Evolutionary conservation across 2,113 vertebrate species (phyloP).

Genomic region (Strix aluco): DNA sequence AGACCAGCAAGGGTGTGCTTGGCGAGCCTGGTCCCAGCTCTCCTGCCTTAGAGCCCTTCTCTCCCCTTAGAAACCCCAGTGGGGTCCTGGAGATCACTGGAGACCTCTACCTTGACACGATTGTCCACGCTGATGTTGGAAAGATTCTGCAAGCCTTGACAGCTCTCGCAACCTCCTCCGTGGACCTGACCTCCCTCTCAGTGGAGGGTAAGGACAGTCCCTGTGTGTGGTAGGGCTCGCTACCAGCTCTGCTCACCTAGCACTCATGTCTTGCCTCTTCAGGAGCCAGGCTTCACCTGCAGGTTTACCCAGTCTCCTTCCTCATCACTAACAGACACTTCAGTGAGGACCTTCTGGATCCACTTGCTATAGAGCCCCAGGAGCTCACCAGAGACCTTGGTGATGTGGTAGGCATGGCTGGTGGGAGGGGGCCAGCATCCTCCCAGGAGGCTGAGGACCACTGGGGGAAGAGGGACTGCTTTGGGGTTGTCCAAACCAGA

Average conservation of each 20-base stretch:
- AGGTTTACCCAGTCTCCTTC: conserved; percentile 30
- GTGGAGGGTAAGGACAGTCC: conserved; percentile 41
- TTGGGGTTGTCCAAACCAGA: neutral
- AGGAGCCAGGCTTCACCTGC: conserved; percentile 18
- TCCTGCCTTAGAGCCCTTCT: neutral
- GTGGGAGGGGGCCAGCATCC: neutral
- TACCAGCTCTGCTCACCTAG: neutral
- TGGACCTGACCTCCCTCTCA: neutral
- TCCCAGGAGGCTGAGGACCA: no score
- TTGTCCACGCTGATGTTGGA: neutral
- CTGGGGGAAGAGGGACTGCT: neutral
- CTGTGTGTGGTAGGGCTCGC: accelerated
- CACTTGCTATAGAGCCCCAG: neutral
- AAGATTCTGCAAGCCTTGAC: conserved; percentile 9
- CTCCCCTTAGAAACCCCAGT: neutral
- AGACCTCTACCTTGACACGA: neutral
- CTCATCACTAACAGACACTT: conserved; percentile 19
- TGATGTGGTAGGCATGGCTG: neutral
- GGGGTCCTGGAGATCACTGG: conserved; percentile 6
- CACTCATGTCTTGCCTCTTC: neutral
- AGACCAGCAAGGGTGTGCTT: no score
- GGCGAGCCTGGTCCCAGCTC: no score
- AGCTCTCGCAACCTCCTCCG: neutral
- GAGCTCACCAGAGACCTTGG: neutral
- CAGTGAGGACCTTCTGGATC: neutral